Conservation (phyloP, 1,140 invertebrate species). For the Lepidotrigona ventralis region DNA sequence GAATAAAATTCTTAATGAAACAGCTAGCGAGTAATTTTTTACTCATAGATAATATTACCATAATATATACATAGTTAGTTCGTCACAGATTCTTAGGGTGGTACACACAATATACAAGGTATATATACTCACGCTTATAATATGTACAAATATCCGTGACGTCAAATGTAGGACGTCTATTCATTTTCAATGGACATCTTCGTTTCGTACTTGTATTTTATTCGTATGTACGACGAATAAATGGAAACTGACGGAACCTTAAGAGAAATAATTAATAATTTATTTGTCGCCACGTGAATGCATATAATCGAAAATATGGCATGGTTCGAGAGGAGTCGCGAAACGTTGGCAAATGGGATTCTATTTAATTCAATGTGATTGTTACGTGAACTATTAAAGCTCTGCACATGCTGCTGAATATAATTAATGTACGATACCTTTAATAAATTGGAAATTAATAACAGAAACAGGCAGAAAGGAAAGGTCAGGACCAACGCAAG, state of each 20-base stretch:
- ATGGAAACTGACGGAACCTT: neutral
- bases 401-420: neutral
- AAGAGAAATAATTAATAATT: neutral
- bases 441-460: constrained; percentile 9
- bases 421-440: neutral
- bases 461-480: neutral
- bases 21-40: neutral
- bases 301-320: neutral
- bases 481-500: neutral
- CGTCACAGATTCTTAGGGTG: neutral
- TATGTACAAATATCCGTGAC: neutral
- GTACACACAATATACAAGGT: neutral
- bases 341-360: neutral
- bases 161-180: neutral
- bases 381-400: constrained; percentile 11
- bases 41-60: neutral
- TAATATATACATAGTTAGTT: neutral
- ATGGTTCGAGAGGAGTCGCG: neutral
- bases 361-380: constrained; percentile 8
- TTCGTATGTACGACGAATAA: neutral
- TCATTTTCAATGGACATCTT: neutral
- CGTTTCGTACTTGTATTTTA: neutral
- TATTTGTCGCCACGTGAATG: neutral
- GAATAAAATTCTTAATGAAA: constrained; percentile 43
- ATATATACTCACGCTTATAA: neutral